Conservation (phyloP, 2,113 vertebrate species). For the Ceyx cyanopectus region DNA sequence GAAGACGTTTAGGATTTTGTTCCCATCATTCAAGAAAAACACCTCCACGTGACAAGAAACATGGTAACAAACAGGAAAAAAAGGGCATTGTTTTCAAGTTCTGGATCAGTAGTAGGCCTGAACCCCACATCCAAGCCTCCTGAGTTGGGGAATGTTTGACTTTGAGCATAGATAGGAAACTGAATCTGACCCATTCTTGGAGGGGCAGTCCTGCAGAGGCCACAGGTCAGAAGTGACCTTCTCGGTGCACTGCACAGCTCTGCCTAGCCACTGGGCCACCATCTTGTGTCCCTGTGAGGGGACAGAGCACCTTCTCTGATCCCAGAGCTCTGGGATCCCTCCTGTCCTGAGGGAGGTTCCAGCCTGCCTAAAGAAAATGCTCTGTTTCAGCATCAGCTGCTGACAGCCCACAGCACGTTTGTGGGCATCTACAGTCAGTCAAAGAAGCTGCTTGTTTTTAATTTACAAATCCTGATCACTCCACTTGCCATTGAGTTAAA, state of each 20-base stretch:
- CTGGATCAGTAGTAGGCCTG: not conserved
- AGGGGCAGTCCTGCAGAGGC: not conserved
- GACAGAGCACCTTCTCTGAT: not conserved
- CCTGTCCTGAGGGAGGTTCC: not conserved
- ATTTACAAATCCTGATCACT: not conserved
- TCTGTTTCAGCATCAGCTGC: not conserved
- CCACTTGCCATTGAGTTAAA: rapidly evolving
- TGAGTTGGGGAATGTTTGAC: not conserved
- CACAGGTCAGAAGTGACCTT: not conserved
- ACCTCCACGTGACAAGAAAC: rapidly evolving
- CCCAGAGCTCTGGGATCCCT: not conserved
- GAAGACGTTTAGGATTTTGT: not conserved
- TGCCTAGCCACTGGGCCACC: not conserved
- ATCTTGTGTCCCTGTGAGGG: rapidly evolving
- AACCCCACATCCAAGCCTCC: not conserved
- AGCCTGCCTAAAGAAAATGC: not conserved
- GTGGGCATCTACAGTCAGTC: not conserved
- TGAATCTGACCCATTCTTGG: rapidly evolving
- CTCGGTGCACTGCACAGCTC: not conserved
- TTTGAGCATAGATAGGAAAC: not conserved
- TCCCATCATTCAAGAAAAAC: not conserved
- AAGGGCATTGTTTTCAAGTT: not conserved
- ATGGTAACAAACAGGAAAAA: not conserved
- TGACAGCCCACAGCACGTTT: not conserved
- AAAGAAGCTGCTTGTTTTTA: rapidly evolving